A percentile compares a stretch with the other conserved stretches of the same genome.
Conservation (phyloP, 2,888 invertebrate genomes). For the Tachina lurida region DNA sequence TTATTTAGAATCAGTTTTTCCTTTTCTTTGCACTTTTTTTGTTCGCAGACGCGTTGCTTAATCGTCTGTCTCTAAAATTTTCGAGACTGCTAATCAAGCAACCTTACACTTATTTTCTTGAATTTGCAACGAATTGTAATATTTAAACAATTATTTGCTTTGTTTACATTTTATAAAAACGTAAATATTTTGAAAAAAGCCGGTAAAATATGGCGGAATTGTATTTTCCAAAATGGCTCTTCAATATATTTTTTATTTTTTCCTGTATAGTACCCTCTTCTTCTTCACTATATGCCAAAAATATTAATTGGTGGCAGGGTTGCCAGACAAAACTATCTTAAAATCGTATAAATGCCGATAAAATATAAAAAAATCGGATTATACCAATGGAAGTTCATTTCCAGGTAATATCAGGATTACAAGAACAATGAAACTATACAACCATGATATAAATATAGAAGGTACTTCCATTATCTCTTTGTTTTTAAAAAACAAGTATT, state of each 20-base stretch:
- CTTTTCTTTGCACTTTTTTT: conserved; percentile 41
- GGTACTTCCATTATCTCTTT: too few species aligned
- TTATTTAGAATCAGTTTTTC: conserved; percentile 34
- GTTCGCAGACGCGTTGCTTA: conserved; percentile 61
- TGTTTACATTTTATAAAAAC: conserved; percentile 74
- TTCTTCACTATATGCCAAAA: conserved; percentile 57
- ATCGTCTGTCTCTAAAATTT: conserved; percentile 51
- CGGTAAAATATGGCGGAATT: conserved; percentile 82
- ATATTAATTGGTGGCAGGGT: conserved; percentile 40
- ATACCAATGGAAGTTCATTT: too few species aligned
- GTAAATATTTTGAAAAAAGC: conserved; percentile 82
- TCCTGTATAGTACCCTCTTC: conserved; percentile 66
- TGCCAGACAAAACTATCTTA: background rate
- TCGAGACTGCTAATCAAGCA: conserved; percentile 39
- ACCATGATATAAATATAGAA: too few species aligned
- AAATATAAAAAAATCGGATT: too few species aligned
- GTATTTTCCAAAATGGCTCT: conserved; percentile 80
- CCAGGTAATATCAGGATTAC: too few species aligned
- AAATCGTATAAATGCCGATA: too few species aligned
- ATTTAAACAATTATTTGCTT: conserved; percentile 58
- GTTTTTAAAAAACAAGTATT: too few species aligned
- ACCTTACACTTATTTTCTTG: conserved; percentile 56
- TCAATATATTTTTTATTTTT: conserved; percentile 67
- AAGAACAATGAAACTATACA: too few species aligned
- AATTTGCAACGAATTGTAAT: conserved; percentile 30